Evolutionary conservation across 2,113 vertebrate genomes (phyloP).

Genomic region (Dasyornis broadbenti): DNA sequence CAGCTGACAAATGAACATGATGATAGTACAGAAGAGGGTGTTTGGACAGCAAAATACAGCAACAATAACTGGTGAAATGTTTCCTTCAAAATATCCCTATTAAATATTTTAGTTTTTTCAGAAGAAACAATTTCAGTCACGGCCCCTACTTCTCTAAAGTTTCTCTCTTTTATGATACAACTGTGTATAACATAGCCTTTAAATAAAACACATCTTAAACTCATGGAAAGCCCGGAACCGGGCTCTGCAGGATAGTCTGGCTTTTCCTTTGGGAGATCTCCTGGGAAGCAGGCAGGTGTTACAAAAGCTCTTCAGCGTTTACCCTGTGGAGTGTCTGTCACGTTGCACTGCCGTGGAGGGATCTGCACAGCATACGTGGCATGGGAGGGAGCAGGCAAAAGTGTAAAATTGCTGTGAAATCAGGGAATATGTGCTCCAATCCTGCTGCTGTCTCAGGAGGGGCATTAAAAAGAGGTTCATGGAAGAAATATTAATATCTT

Average conservation of each 20-base stretch:
- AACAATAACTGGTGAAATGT: neutral
- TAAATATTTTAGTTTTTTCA: neutral
- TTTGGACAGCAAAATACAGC: neutral
- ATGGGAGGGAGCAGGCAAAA: neutral
- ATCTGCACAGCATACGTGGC: neutral
- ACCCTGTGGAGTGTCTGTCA: neutral
- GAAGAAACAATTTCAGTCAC: neutral
- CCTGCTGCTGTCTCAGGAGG: neutral
- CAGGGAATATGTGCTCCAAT: neutral
- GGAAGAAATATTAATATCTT: neutral
- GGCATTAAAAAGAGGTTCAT: neutral
- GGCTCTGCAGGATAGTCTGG: neutral
- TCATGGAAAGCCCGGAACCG: neutral
- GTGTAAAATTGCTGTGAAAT: neutral
- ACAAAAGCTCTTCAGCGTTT: neutral
- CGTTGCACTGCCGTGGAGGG: neutral
- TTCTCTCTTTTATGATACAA: neutral
- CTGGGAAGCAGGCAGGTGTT: neutral
- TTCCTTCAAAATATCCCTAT: neutral
- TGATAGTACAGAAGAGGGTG: neutral
- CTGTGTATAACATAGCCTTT: neutral
- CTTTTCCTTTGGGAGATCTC: neutral
- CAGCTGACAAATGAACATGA: slow-evolving; percentile 6
- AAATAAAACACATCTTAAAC: neutral
- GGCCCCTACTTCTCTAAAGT: neutral